Percentiles rank a stretch among this genome's conserved stretches.
These are phyloP conservation scores for Hoplias malabaricus DNA, from an alignment of 2,113 vertebrate genomes.

Conservation along the genomic window DNA sequence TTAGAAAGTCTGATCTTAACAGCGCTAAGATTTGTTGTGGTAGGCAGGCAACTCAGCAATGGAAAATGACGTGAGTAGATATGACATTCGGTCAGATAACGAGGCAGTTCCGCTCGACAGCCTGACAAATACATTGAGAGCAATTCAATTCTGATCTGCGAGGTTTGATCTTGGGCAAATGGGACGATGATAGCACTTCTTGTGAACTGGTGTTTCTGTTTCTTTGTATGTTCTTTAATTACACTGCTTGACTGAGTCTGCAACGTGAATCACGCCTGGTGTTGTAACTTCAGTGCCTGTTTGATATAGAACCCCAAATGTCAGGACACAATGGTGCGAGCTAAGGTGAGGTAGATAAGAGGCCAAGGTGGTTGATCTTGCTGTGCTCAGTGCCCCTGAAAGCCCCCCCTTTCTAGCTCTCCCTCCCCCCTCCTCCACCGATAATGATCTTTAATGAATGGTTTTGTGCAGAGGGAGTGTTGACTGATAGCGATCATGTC, in stretches of 20 bases:
- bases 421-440: conserved; percentile 58
- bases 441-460: conserved; percentile 82
- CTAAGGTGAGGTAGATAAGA: conserved; percentile 46
- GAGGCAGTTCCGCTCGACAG: conserved; percentile 50
- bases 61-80: conserved; percentile 55
- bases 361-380: conserved; percentile 61
- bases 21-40: conserved; percentile 53
- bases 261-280: conserved; percentile 38
- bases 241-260: conserved; percentile 37
- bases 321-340: conserved; percentile 44
- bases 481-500: conserved; percentile 75
- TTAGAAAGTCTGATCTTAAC: conserved; percentile 43
- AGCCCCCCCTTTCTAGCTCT: conserved; percentile 62
- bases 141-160: conserved; percentile 41
- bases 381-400: conserved; percentile 61
- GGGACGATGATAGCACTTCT: conserved; percentile 58
- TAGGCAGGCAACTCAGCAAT: conserved; percentile 42
- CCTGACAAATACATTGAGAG: conserved; percentile 50
- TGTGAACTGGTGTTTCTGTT: conserved; percentile 46
- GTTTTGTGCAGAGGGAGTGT: conserved; percentile 71
- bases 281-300: conserved; percentile 51
- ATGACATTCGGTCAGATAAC: conserved; percentile 59
- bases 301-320: conserved; percentile 62
- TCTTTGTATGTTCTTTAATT: conserved; percentile 32
- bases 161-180: conserved; percentile 54